Evolutionary conservation across 2,113 vertebrate genomes (phyloP).

Genomic region (Percina caprodes): DNA sequence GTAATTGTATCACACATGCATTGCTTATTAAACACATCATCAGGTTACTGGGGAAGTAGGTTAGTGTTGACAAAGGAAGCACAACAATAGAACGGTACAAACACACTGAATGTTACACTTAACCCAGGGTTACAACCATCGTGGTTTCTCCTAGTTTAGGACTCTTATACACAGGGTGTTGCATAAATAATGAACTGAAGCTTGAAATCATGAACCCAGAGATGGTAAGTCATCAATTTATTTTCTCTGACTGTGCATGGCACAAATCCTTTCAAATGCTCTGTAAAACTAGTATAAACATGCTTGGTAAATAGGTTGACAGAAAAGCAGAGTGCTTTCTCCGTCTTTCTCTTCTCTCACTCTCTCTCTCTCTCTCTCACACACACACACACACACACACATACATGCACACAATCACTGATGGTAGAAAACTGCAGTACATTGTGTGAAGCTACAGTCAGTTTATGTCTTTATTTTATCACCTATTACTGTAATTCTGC

Average conservation of each 20-base stretch:
- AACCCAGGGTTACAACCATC: neutral
- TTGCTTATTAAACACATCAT: neutral
- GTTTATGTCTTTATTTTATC: too few species aligned
- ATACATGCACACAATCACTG: too few species aligned
- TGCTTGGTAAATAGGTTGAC: neutral
- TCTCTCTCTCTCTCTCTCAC: neutral
- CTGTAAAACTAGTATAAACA: constrained; percentile 12
- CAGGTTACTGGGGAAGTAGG: neutral
- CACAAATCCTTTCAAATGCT: constrained; percentile 11
- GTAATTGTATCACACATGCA: neutral
- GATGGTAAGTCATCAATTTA: constrained; percentile 4
- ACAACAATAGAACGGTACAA: neutral
- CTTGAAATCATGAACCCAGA: constrained; percentile 10
- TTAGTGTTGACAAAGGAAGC: neutral
- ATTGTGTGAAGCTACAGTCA: too few species aligned
- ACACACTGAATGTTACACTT: neutral
- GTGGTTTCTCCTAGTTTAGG: neutral
- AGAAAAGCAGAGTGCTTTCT: neutral
- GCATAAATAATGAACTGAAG: constrained; percentile 8
- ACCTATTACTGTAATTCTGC: neutral
- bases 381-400: neutral
- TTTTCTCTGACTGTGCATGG: neutral
- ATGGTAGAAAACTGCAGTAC: neutral
- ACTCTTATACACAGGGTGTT: neutral
- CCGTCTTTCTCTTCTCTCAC: too few species aligned